Evolutionary conservation across 1,140 invertebrate genomes (phyloP).

Genomic region (Zelostemma sp.): DNA sequence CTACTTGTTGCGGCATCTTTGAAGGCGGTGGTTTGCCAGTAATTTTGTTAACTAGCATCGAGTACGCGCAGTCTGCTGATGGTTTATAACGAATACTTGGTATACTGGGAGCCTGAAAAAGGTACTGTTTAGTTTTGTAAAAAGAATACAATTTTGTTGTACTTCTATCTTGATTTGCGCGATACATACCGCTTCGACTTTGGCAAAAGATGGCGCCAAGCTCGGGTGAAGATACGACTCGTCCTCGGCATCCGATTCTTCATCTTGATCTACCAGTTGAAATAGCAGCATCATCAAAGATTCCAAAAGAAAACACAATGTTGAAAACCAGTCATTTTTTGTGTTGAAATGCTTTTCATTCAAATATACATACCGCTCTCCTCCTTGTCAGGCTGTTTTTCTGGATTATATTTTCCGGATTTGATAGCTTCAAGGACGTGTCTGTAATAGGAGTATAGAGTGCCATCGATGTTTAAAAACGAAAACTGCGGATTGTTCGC

Average conservation of each 20-base stretch:
- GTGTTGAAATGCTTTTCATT: too few relatives aligned
- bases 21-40: constrained; percentile 76
- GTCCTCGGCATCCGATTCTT: constrained; percentile 71
- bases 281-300: constrained; percentile 27
- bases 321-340: constrained; percentile 1
- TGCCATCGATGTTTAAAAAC: constrained; percentile 90
- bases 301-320: too few relatives aligned
- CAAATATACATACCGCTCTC: constrained; percentile 70
- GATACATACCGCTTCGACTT: constrained; percentile 74
- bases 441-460: constrained; percentile 92
- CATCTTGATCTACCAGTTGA: constrained; percentile 66
- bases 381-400: constrained; percentile 70
- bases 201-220: constrained; percentile 71
- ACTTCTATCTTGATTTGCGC: too few relatives aligned
- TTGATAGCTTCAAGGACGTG: constrained; percentile 86
- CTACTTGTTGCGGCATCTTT: constrained; percentile 48
- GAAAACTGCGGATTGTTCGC: constrained; percentile 92
- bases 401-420: constrained; percentile 81
- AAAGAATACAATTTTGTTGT: constrained; percentile 30
- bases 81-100: constrained; percentile 82
- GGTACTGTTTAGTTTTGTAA: not conserved
- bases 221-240: constrained; percentile 87
- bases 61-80: constrained; percentile 86
- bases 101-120: constrained; percentile 73
- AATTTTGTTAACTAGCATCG: constrained; percentile 85